Percentiles rank a stretch among this genome's conserved stretches.
Conservation (phyloP, 2,797 vertebrate genomes). For the Lates japonicus region DNA sequence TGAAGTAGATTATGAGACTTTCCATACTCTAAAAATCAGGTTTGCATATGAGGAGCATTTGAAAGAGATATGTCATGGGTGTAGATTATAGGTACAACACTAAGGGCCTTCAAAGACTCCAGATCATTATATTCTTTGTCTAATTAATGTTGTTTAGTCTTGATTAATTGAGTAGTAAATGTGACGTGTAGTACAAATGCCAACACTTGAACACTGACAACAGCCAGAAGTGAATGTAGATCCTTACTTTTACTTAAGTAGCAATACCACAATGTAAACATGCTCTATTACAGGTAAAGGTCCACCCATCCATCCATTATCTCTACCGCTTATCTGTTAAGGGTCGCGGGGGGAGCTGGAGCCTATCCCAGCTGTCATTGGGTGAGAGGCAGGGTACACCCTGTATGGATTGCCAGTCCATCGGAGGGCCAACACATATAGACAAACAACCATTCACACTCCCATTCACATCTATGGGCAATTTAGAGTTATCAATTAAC, state of each 20-base stretch:
- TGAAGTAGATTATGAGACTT: background rate
- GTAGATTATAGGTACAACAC: background rate
- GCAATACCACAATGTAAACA: background rate
- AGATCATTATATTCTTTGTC: background rate
- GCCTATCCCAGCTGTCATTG: too few species aligned
- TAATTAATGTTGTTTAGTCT: background rate
- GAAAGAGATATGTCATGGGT: background rate
- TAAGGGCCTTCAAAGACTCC: background rate
- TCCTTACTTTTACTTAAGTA: background rate
- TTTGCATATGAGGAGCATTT: constrained; percentile 8
- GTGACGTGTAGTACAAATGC: background rate
- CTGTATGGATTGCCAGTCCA: too few species aligned
- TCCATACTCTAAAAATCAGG: background rate
- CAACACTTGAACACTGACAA: background rate
- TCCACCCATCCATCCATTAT: too few species aligned
- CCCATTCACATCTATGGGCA: too few species aligned
- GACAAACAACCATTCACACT: too few species aligned
- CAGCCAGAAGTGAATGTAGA: background rate
- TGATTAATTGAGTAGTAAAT: background rate
- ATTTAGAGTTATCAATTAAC: too few species aligned
- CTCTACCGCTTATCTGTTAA: too few species aligned
- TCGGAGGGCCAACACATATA: too few species aligned
- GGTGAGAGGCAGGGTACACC: too few species aligned
- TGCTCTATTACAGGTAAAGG: background rate
- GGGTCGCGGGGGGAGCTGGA: too few species aligned